Evolutionary conservation across 2,797 vertebrate genomes (phyloP), one percentile per base, ranked within the genome.

Genomic region (Ammospiza maritima): DNA sequence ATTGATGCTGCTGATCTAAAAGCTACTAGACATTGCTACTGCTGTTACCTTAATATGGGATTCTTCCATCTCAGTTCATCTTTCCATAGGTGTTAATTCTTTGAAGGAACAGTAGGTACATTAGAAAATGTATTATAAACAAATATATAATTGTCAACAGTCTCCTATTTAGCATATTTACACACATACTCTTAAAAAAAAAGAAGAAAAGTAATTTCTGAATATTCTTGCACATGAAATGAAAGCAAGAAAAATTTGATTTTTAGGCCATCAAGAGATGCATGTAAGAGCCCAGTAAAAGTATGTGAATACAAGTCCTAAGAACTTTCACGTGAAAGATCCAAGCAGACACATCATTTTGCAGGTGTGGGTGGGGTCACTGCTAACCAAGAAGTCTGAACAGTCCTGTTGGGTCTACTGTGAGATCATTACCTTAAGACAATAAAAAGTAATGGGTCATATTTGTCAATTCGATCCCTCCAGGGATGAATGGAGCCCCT

Each of bases 401-500:
- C 34, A 45, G 42, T 50, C 60, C 85, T 3, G 0, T 17, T 71
- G 29, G 36, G 25, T 73, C 82, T 88, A 6, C 56, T 29, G 27
- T 58, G 71, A 83, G 64, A 71, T 70, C 70, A 58, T 75, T 60
- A 69, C 26, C 40, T 94, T 51, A 73, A 74, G 38, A 47, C 65
- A 74, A 74, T 25, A 85, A 85, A 87, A 95, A 72, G 47, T 38
- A 77, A 62, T 16, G 53, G 91, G 29, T 61, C 71, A 53, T 76
- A 80, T 19, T 75, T 81, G 71, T 82, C 91, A 75, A 8, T 54
- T 74, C 0, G 0, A 16, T 56, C 72, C 84, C 44, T 93, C 50
- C 81, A 80, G 78, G 81, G 65, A 90, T 93, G 91, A 95, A 93
- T 90, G 84, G 71, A 93, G 45, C 40, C 74, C 50, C 57, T 85